Base-by-base conservation (phyloP, 2,113 vertebrate genomes). In the Alligator mississippiensis region DNA sequence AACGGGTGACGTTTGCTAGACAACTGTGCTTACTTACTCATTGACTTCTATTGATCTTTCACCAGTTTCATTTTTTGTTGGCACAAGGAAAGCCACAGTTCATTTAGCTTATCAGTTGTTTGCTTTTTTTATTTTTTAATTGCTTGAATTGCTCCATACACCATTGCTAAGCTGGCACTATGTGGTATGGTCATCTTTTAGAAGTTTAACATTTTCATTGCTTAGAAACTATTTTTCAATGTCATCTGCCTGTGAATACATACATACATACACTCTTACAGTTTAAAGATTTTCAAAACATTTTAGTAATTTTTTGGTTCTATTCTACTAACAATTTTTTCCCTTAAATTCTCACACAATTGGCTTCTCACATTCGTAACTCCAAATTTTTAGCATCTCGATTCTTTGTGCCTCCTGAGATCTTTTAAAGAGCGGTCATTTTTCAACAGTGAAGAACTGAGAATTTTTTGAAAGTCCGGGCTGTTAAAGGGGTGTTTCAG, bases 41-140 rank as follows among this genome's bases (percentile, higher is more conserved):
- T 90, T 90, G 57, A 80, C 86, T 92, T 62, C 77, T 86, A 34
- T 88, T 92, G 79, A 90, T 79, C 92, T 84, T 93, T 92, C 77
- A 90, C 24, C 15, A 7, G 0, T 0, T 83, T 87, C 61, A 24
- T 18, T 92, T 92, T 95, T 96, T 93, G 83, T 72, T 38, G 30
- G 6, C 11, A 38, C 11, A 72, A 10, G 15, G 13, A 19, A 34
- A 70, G 5, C 68, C 30, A 70, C n/a, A 70, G 11, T 72, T n/a
- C 30, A 34, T 47, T 47, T 47, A 47, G 47, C 47, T 47, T 47
- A 8, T 47, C 47, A 47, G 8, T 47, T 47, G 47, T 47, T 47
- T 47, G 47, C 68, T 34, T 68, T 34, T 18, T 34, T 68, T 34
- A 47, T 47, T 47, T 47, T 47, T 47, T 47, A 47, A 47, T 47